phyloP scores from a whole-genome alignment of 2,888 invertebrate species.

The Polydesmus complanatus region DNA sequence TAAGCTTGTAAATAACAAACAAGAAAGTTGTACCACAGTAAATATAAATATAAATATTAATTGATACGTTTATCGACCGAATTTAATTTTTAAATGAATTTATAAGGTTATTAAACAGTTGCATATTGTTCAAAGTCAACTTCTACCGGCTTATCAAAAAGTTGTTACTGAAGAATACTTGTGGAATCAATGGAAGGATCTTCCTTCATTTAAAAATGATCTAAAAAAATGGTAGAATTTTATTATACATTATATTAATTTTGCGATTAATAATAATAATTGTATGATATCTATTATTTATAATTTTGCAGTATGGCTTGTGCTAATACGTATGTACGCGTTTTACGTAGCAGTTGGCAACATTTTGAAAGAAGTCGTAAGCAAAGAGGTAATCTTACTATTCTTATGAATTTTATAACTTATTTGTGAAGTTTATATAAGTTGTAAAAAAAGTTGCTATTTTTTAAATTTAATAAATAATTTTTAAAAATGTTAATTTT shows the following conservation, averaged over 20 bases:
- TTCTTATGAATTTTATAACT: neutral
- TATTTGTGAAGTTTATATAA: neutral
- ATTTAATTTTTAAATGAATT: neutral
- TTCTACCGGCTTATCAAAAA: constrained; percentile 4
- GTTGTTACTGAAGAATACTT: constrained; percentile 8
- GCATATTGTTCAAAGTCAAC: neutral
- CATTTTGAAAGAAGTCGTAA: constrained; percentile 66
- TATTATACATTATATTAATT: neutral
- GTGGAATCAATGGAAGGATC: constrained; percentile 10
- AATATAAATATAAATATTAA: neutral
- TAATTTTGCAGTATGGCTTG: constrained; percentile 29
- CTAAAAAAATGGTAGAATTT: constrained; percentile 7
- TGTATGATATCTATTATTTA: neutral
- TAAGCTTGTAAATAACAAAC: constrained; percentile 14
- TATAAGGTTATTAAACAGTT: constrained; percentile 9
- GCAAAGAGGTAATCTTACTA: constrained; percentile 36
- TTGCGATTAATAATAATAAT: neutral
- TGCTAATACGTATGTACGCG: constrained; percentile 50
- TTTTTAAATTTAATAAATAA: constrained; percentile 1
- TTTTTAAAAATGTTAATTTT: no score
- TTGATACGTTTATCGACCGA: neutral
- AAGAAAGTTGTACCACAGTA: constrained; percentile 15
- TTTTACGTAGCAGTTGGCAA: constrained; percentile 80
- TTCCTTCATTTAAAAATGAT: constrained; percentile 2
- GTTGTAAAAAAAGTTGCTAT: no score